phyloP scores from a whole-genome alignment of 1,140 invertebrate species.

The Papilio polyxenes region DNA sequence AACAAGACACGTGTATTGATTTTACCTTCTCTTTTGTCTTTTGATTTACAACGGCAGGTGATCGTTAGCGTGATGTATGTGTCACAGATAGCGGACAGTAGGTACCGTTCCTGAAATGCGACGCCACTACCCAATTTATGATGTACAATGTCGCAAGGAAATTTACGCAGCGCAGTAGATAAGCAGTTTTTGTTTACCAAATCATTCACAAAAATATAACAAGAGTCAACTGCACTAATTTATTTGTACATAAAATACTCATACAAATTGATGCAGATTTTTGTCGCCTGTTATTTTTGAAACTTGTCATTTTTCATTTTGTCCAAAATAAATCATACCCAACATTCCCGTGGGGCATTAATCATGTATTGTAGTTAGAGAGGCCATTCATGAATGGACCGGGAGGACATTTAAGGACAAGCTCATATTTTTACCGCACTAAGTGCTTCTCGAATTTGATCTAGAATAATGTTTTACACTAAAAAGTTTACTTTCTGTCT shows the following conservation, averaged over 20 bases:
- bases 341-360: neutral
- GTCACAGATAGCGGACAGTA: constrained; percentile 9
- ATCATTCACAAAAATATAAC: too few species aligned
- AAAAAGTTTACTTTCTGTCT: neutral
- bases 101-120: neutral
- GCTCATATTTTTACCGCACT: neutral
- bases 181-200: too few species aligned
- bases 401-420: constrained; percentile 10
- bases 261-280: constrained; percentile 4
- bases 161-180: neutral
- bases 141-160: neutral
- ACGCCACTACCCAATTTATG: constrained; percentile 19
- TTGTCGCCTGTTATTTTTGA: neutral
- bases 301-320: neutral
- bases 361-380: constrained; percentile 17
- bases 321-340: constrained; percentile 11
- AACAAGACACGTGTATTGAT: constrained; percentile 10
- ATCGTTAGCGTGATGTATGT: constrained; percentile 20
- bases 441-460: neutral
- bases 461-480: neutral
- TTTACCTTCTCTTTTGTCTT: constrained; percentile 12
- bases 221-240: neutral
- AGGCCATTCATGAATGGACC: neutral
- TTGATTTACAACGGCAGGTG: constrained; percentile 4
- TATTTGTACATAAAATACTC: neutral